Base-by-base conservation (phyloP, 1,140 invertebrate species). In the Ceratitis capitata region DNA sequence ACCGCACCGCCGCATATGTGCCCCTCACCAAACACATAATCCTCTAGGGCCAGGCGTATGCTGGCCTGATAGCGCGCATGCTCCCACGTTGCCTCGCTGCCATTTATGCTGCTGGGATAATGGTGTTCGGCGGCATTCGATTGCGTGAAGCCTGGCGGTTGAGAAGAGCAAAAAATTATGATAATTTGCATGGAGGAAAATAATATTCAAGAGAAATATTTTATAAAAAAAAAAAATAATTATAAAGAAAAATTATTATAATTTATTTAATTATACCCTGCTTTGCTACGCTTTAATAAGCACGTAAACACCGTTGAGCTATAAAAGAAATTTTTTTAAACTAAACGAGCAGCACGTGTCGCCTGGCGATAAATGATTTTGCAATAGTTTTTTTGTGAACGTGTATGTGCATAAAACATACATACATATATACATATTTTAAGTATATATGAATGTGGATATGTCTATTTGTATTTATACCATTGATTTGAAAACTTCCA, bases 1-100 rank as follows among this genome's bases (percentile, higher is more conserved):
- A 92, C 49, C 0, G 89, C 88, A 0, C 92, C 92, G 16, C 91
- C 89, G 26, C 92, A 92, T 10, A 91, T 90, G 83, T 91, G 90
- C 0, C 90, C 90, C 83, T 90, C 89, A 84, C 90, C 90, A 64
- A 87, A 91, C 83, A 87, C 87, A 14, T 88, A 86, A 53, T 91
- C 90, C n/a, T 87, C 29, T 3, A 86, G 82, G 23, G 84, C 23
- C 61, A 91, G 51, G 0, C 90, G 87, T 53, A 91, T 91, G 42
- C 90, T 91, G 7, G 89, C 94, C 64, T 91, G 90, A 61, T 89
- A 85, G 0, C 87, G 85, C 0, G 87, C 87, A 39, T 64, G 78
- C 26, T 84, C 74, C 12, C 29, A 49, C 3, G 61, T 29, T 47
- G 85, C 29, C 19, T 45, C 47, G 10, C 69, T 82, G 23, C 84